Base-by-base conservation (phyloP, 2,888 invertebrate genomes). In the Drosophila phalerata region DNA sequence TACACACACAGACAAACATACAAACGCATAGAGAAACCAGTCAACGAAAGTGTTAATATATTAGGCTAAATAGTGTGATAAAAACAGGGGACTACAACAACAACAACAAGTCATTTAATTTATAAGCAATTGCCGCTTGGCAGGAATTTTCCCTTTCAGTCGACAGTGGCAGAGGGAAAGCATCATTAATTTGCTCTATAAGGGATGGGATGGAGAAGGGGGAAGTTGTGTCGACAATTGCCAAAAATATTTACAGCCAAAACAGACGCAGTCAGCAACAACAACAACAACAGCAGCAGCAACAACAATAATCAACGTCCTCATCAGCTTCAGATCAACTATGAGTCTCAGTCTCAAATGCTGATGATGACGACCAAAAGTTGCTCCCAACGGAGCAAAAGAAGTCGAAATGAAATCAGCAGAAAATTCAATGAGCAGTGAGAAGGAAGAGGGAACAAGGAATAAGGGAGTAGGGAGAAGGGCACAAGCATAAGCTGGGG, bases 371-470 rank as follows among this genome's bases (percentile, higher is more conserved):
- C 55, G 66, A 75, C 67, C 67, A 64, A 85, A 82, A 88, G 85
- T 82, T 74, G 77, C 74, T 86, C 86, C 86, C 86, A 89, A 69
- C 81, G 86, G 86, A 90, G 90, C 89, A 90, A 90, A 90, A 90
- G 91, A 90, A 90, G 90, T 91, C 91, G 90, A 91, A 91, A 91
- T 91, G 90, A 90, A 90, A 90, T 90, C 90, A 91, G 90, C 88
- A 90, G 91, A 90, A 91, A 90, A 90, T 91, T 90, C 90, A 91
- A 90, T 90, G 85, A 85, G 66, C 85, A 71, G 52, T 9, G 9
- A 15, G 63, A 28, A 15, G 79, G 85, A 72, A 11, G 25, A 15
- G 17, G 15, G 25, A 30, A 17, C 38, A 30, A 25, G 45, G 32
- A n/a, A n/a, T n/a, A n/a, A n/a, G n/a, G n/a, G n/a, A n/a, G n/a